Evolutionary conservation across 2,797 vertebrate genomes (phyloP).

Genomic region (Ctenopoma multispine): DNA sequence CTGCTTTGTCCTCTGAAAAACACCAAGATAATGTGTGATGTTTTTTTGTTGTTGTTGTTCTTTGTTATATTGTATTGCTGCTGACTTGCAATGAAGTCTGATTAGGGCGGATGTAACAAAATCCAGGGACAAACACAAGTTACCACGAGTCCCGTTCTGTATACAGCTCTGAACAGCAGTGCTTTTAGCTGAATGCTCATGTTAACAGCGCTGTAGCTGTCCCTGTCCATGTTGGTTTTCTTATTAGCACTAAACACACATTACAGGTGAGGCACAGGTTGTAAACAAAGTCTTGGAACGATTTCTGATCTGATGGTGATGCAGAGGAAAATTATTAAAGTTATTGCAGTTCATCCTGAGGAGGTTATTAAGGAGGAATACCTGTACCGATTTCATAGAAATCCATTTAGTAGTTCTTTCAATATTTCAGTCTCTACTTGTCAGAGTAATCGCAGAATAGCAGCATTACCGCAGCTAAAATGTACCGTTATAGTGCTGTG

Average conservation of each 20-base stretch:
- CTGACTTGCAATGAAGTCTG: constrained; percentile 1
- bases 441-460: background rate
- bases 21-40: constrained; percentile 39
- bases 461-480: background rate
- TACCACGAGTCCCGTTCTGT: background rate
- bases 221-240: too few species aligned
- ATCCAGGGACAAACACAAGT: constrained; percentile 1
- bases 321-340: background rate
- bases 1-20: constrained; percentile 53
- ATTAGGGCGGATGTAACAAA: constrained; percentile 7
- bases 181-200: too few species aligned
- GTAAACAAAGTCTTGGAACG: too few species aligned
- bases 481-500: background rate
- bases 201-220: too few species aligned
- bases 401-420: too few species aligned
- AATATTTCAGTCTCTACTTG: too few species aligned
- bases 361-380: background rate
- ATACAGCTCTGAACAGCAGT: background rate
- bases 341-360: background rate
- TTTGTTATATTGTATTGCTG: constrained; percentile 4
- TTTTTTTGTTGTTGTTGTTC: constrained; percentile 29
- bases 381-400: too few species aligned
- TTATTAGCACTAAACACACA: too few species aligned
- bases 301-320: too few species aligned
- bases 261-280: too few species aligned